Conservation (phyloP, 2,797 vertebrate genomes). For the Glossophaga mutica region DNA sequence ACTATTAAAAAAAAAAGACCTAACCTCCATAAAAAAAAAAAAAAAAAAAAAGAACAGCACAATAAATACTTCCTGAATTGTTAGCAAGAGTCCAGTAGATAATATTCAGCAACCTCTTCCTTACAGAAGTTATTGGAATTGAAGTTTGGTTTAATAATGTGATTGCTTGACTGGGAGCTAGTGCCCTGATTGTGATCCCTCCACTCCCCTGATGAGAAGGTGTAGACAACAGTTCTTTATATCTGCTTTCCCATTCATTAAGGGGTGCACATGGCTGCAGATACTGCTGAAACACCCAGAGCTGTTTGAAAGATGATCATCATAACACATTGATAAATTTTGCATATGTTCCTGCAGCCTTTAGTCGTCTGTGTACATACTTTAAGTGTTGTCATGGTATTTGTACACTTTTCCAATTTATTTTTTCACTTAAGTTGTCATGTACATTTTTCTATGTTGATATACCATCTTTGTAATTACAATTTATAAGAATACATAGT, state of each 20-base stretch:
- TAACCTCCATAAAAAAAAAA: too few species aligned
- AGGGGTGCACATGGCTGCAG: background rate
- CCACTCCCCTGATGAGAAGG: background rate
- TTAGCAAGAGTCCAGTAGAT: background rate
- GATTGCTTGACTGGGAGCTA: background rate
- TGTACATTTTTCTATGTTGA: background rate
- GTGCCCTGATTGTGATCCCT: background rate
- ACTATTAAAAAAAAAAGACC: too few species aligned
- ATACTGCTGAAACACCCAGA: background rate
- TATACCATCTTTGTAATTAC: background rate
- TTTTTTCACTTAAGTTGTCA: conserved; percentile 25
- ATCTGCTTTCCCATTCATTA: background rate
- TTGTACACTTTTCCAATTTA: conserved; percentile 2
- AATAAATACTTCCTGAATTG: background rate
- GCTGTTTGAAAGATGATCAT: background rate
- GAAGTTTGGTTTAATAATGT: background rate
- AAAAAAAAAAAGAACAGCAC: background rate
- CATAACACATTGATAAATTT: conserved; percentile 13
- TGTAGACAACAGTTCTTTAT: background rate
- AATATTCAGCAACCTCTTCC: background rate
- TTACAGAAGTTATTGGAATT: conserved; percentile 5
- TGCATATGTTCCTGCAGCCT: background rate
- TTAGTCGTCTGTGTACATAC: background rate
- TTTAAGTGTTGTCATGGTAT: conserved; percentile 24
- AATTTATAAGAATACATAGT: conserved; percentile 9